These are phyloP conservation scores for Carabus problematicus DNA, from an alignment of 2,888 invertebrate species.

Conservation along the genomic window DNA sequence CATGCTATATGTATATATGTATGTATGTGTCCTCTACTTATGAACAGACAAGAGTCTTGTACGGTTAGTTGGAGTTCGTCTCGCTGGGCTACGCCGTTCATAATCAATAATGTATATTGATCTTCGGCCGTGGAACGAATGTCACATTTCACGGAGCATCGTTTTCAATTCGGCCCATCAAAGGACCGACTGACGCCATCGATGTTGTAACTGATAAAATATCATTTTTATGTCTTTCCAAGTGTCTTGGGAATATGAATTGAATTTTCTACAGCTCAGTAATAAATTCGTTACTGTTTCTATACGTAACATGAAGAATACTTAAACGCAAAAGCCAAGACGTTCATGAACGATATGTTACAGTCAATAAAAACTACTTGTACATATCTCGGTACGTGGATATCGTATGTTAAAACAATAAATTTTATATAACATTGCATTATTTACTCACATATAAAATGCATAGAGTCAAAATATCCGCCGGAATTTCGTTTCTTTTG, in stretches of 20 bases:
- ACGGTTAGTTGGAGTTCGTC: not conserved
- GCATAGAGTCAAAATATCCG: too few relatives aligned
- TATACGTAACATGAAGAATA: too few relatives aligned
- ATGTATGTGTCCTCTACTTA: too few relatives aligned
- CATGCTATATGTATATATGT: not conserved
- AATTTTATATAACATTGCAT: too few relatives aligned
- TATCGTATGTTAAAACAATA: too few relatives aligned
- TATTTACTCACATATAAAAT: too few relatives aligned
- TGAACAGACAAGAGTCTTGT: too few relatives aligned
- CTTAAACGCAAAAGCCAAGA: too few relatives aligned
- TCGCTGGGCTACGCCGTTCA: conserved; percentile 20
- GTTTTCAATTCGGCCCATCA: conserved; percentile 32
- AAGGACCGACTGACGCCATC: conserved; percentile 25
- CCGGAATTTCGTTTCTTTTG: too few relatives aligned
- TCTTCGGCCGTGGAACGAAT: conserved; percentile 28
- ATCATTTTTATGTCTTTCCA: conserved; percentile 27
- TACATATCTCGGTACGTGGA: too few relatives aligned
- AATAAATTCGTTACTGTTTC: conserved; percentile 31
- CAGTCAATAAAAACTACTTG: too few relatives aligned
- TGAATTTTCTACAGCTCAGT: conserved; percentile 8
- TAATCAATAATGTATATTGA: conserved; percentile 41
- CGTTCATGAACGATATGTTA: too few relatives aligned
- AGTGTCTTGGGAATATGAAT: conserved; percentile 6
- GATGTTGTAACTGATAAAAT: conserved; percentile 28
- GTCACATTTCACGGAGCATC: conserved; percentile 29